Base-by-base conservation (phyloP, 2,888 invertebrate species). In the Rugalucina vietnamica region DNA sequence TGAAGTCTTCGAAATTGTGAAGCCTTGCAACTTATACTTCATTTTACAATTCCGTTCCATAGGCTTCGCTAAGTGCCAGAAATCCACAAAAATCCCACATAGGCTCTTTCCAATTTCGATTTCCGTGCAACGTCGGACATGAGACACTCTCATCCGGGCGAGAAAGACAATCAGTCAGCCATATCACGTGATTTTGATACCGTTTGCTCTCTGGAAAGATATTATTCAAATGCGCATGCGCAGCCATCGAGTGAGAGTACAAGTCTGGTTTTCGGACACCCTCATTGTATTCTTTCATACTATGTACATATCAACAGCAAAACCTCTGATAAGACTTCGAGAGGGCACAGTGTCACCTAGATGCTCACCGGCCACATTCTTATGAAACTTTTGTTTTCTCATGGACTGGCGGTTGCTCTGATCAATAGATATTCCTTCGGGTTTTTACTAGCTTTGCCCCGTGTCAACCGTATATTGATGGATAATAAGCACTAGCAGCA, bases 91-190 rank as follows among this genome's bases (percentile, higher is more conserved):
- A 65, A 65, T 65, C 65, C 65, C 18, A 65, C 2, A 65, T 65
- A 65, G 65, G 65, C 65, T 65, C 65, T 65, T 65, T 65, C 65
- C 65, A 65, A 65, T 65, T 65, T 34, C 65, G 65, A 65, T 65
- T 65, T 65, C 65, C 65, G 32, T 65, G 65, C 32, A 34, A 65
- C 65, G 34, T 65, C 65, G 65, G 65, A 65, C 65, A 34, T 27
- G 65, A 32, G 65, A 65, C 65, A 34, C 18, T 65, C 18, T 8
- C 65, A 65, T 65, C 34, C 34, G 32, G 24, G 65, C 21, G 65
- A 65, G 65, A 65, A 65, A 65, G 65, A 65, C 65, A 65, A 34
- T 18, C 18, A 43, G n/a, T n/a, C n/a, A n/a, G n/a, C n/a, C n/a
- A n/a, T n/a, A n/a, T n/a, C n/a, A n/a, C n/a, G n/a, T n/a, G n/a